phyloP scores from a whole-genome alignment of 2,797 vertebrate species.

The Sebastes minor region DNA sequence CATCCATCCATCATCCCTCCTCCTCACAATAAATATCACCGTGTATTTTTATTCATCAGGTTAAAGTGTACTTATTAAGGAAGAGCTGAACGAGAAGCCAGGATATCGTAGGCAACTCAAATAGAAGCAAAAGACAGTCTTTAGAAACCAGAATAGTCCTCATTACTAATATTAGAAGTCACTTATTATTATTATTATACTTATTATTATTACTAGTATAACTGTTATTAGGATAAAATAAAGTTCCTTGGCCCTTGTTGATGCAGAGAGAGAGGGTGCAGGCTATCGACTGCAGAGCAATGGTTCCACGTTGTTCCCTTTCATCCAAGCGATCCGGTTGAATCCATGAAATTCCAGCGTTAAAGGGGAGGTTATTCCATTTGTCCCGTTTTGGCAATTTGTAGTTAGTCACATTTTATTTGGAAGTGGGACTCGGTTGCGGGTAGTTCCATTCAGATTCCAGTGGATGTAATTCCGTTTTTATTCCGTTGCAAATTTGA shows the following conservation, averaged over 20 bases:
- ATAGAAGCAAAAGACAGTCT: slow-evolving; percentile 75
- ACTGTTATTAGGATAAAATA: slow-evolving; percentile 73
- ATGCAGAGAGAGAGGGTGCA: slow-evolving; percentile 69
- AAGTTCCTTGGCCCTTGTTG: slow-evolving; percentile 79
- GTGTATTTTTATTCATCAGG: slow-evolving; percentile 24
- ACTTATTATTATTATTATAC: slow-evolving; percentile 70
- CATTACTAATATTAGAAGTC: slow-evolving; percentile 59
- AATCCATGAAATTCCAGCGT: slow-evolving; percentile 32
- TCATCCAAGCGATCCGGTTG: slow-evolving; percentile 13
- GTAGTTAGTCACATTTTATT: background rate
- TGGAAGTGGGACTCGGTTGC: background rate
- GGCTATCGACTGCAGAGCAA: slow-evolving; percentile 24
- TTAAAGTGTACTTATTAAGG: slow-evolving; percentile 72
- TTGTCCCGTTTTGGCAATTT: background rate
- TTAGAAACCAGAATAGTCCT: slow-evolving; percentile 68
- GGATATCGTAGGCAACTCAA: slow-evolving; percentile 66
- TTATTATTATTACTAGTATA: slow-evolving; percentile 77
- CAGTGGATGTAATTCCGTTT: slow-evolving; percentile 9
- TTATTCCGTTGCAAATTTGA: slow-evolving; percentile 1
- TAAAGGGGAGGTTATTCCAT: slow-evolving; percentile 39
- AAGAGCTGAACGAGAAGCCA: slow-evolving; percentile 78
- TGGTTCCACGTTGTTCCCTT: slow-evolving; percentile 25
- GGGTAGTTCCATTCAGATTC: background rate
- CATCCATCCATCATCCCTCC: background rate
- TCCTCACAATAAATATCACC: slow-evolving; percentile 32